Evolutionary conservation across 2,113 vertebrate genomes (phyloP), one percentile per base, ranked within the genome.

Genomic region (Mirza zaza): DNA sequence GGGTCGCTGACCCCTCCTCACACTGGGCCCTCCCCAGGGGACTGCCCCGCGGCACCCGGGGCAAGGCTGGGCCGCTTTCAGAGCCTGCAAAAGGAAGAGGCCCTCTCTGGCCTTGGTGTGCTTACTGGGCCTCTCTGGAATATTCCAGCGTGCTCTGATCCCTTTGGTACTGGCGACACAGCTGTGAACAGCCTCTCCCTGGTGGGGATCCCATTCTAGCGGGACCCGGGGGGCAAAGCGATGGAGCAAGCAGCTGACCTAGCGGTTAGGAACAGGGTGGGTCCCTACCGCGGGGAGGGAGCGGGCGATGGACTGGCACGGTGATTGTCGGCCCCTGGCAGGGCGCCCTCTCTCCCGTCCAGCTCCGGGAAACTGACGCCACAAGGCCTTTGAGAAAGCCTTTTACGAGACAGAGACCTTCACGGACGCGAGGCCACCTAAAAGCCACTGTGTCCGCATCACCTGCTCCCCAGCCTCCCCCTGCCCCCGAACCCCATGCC

Each of bases 101-200:
- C 42, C 36, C 45, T 57, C 52, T 39, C n/a, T n/a, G 29, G 50
- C 59, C 10, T 32, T 20, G 39, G 59, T 29, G n/a, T 52, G 82
- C 29, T 59, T 87, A 79, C 45, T 21, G 48, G 52, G 20, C 36
- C 50, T 57, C 52, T 50, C 9, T 5, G 32, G 81, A 90, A 77
- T 50, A 59, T 39, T 91, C 91, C 23, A 88, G 73, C 21, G n/a
- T 36, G 25, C 79, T 80, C 93, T 59, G 57, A 36, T 57, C 34
- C 57, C 27, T 65, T 8, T 55, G 36, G 34, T 21, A 25, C 55
- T 63, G 68, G 61, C 20, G 14, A 65, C 21, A 50, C 27, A 79
- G 45, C 52, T 39, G 6, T 48, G 59, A 86, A 55, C 8, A 0
- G 2, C 42, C 57, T 36, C 14, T 20, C 27, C 32, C 21, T n/a